These are phyloP conservation scores for Morpho achilles DNA, from an alignment of 2,888 invertebrate species.

Conservation along the genomic window DNA sequence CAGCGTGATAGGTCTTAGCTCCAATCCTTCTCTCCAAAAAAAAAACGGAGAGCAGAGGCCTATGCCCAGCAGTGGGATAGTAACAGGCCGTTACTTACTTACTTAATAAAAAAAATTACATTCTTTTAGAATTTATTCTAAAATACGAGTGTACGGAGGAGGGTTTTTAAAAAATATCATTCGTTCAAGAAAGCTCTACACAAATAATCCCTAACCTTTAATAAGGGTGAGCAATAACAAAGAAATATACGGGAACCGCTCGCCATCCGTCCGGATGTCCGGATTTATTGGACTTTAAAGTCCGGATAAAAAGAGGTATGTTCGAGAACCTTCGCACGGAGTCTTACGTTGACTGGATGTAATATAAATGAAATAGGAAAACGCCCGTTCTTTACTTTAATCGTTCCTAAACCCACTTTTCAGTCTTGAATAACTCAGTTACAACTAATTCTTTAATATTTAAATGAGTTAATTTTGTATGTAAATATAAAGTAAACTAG, in stretches of 20 bases:
- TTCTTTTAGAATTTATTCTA: too few relatives aligned
- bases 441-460: background rate
- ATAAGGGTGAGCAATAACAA: constrained; percentile 22
- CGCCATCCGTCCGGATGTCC: constrained; percentile 21
- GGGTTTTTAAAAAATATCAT: background rate
- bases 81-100: too few relatives aligned
- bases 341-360: constrained; percentile 12
- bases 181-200: constrained; percentile 2
- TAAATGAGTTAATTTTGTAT: too few relatives aligned
- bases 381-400: background rate
- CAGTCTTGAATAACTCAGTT: background rate
- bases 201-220: constrained; percentile 7
- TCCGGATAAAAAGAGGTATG: constrained; percentile 14
- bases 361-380: constrained; percentile 8
- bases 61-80: too few relatives aligned
- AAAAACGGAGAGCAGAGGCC: too few relatives aligned
- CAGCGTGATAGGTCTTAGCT: too few relatives aligned
- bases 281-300: constrained; percentile 24
- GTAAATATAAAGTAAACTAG: too few relatives aligned
- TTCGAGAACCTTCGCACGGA: constrained; percentile 9
- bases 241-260: constrained; percentile 20
- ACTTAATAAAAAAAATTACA: too few relatives aligned
- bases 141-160: background rate
- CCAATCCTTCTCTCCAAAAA: too few relatives aligned
- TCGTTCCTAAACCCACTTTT: background rate